These are phyloP conservation scores for Sturnus vulgaris DNA, from an alignment of 2,113 vertebrate species.

Conservation along the genomic window DNA sequence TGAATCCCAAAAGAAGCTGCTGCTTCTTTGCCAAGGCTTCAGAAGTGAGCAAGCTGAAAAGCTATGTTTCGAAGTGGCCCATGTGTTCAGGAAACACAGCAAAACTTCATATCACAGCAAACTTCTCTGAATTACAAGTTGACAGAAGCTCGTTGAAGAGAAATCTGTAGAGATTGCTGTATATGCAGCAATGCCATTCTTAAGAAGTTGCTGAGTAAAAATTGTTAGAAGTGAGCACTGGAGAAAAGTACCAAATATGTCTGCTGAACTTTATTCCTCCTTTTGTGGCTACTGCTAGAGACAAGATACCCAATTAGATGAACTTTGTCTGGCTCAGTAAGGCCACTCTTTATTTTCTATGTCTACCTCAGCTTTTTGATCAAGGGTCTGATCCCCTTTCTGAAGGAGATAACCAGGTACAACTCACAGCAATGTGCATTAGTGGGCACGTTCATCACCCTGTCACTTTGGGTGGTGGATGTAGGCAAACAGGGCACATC, in stretches of 20 bases:
- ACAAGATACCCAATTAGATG: neutral
- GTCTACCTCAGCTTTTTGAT: neutral
- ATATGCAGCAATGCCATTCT: neutral
- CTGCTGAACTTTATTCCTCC: neutral
- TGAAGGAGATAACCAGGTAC: neutral
- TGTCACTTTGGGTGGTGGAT: neutral
- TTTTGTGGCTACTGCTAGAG: neutral
- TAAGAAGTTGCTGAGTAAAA: neutral
- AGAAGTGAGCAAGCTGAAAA: neutral
- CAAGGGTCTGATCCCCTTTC: neutral
- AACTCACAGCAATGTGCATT: neutral
- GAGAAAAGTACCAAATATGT: neutral
- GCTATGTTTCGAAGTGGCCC: neutral
- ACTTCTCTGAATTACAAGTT: neutral
- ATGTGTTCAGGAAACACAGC: neutral
- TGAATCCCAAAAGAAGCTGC: neutral
- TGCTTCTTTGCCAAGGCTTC: neutral
- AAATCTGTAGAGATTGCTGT: neutral
- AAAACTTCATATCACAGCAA: neutral
- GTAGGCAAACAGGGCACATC: neutral
- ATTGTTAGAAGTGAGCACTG: neutral
- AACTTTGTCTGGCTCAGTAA: neutral
- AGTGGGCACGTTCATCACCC: neutral
- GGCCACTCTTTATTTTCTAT: neutral
- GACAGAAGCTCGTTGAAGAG: accelerated